Evolutionary conservation across 2,888 invertebrate species (phyloP), one percentile per base, ranked within the genome.

Genomic region (Agrotis segetum): DNA sequence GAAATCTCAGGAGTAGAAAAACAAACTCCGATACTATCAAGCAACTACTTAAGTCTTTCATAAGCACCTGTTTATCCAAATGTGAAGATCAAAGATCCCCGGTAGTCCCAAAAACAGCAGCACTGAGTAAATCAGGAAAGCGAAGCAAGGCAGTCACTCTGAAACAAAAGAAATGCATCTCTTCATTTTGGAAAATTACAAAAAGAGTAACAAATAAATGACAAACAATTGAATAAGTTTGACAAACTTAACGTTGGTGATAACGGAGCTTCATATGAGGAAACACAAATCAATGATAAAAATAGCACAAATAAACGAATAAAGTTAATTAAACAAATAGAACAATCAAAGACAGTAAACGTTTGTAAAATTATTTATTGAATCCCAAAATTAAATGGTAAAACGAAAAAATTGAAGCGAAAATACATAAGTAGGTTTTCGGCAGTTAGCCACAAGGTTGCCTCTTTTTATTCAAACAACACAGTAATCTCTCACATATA

Each of bases 91-190:
- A 13, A 66, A 79, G 59, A 58, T 76, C 13, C 79, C 76, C n/a
- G 79, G 55, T 2, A 71, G 53, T 53, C 76, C 64, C 46, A 80
- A n/a, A 79, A 34, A 81, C 70, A 11, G 75, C 67, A 44, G 73
- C 63, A 44, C 72, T 58, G 13, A 81, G 61, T 13, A n/a, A 3
- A 64, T 63, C 61, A 85, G n/a, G n/a, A 83, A 46, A n/a, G 75
- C 67, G 24, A 82, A n/a, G 59, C 76, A 80, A 71, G 83, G 13
- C n/a, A n/a, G 85, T 75, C 50, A 49, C 82, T 77, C 87, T 87
- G 87, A 60, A 87, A 87, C 87, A 87, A 86, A 72, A 68, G 61
- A 86, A 40, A 79, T 4, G 9, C 16, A 68, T 40, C 40, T 40
- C 40, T 40, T 40, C 29, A 55, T 72, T 61, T 82, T 74, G 29